Evolutionary conservation across 2,113 vertebrate species (phyloP).

Genomic region (Pygoscelis adeliae): DNA sequence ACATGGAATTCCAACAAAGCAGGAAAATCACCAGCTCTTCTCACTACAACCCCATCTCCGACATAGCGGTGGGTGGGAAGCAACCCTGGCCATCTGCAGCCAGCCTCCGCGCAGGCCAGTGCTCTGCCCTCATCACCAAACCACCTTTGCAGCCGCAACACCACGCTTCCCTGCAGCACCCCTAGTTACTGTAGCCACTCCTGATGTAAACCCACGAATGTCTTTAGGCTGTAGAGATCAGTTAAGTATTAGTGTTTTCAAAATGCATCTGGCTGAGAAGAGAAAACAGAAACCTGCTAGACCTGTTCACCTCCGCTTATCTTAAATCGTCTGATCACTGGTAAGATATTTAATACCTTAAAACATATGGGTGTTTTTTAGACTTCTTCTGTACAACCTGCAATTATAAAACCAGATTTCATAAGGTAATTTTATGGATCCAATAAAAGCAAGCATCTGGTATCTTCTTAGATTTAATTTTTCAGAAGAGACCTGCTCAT

Average conservation of each 20-base stretch:
- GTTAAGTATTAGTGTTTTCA: not conserved
- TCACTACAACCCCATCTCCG: not conserved
- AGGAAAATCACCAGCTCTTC: not conserved
- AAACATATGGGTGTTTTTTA: not conserved
- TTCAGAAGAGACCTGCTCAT: constrained; percentile 11
- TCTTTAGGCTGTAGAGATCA: not conserved
- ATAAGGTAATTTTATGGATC: not conserved
- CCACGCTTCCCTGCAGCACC: accelerated
- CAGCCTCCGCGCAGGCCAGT: not conserved
- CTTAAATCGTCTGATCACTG: not conserved
- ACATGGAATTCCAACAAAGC: not conserved
- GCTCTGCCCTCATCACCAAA: not conserved
- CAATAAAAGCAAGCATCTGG: not conserved
- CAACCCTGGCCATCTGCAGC: not conserved
- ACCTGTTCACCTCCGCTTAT: not conserved
- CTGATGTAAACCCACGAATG: not conserved
- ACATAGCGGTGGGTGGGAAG: not conserved
- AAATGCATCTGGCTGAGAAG: not conserved
- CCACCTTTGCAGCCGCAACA: not conserved
- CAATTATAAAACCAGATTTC: constrained; percentile 4
- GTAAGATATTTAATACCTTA: not conserved
- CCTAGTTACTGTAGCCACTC: not conserved
- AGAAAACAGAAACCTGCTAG: not conserved
- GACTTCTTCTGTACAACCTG: not conserved
- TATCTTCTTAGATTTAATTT: constrained; percentile 29